Conservation (phyloP, 2,888 invertebrate species). For the Galeruca laticollis region DNA sequence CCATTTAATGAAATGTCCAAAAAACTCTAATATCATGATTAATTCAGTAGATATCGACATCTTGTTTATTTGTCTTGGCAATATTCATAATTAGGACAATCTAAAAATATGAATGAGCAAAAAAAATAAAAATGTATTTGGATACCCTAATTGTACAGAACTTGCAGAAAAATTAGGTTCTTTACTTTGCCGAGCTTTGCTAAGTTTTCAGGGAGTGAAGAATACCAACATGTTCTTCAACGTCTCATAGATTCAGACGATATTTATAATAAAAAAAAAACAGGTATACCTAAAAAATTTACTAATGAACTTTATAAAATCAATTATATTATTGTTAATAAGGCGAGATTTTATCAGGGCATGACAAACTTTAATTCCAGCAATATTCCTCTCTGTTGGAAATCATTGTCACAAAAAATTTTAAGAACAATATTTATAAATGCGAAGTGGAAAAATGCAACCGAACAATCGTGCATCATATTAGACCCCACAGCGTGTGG, state of each 20-base stretch:
- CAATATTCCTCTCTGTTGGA: neutral
- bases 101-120: neutral
- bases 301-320: neutral
- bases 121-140: no score
- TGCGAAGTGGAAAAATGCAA: neutral
- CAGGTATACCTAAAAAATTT: neutral
- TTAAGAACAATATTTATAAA: neutral
- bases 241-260: neutral
- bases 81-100: neutral
- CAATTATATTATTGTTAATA: no score
- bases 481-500: neutral
- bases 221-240: neutral
- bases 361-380: neutral
- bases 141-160: no score
- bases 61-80: neutral
- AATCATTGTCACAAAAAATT: neutral
- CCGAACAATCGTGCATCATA: neutral
- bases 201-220: neutral
- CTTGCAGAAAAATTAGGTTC: no score
- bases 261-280: slow-evolving; percentile 2
- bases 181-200: no score
- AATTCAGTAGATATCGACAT: neutral
- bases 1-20: neutral
- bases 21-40: neutral
- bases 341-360: neutral